Evolutionary conservation across 2,113 vertebrate species (phyloP).

Genomic region (Pteronura brasiliensis): DNA sequence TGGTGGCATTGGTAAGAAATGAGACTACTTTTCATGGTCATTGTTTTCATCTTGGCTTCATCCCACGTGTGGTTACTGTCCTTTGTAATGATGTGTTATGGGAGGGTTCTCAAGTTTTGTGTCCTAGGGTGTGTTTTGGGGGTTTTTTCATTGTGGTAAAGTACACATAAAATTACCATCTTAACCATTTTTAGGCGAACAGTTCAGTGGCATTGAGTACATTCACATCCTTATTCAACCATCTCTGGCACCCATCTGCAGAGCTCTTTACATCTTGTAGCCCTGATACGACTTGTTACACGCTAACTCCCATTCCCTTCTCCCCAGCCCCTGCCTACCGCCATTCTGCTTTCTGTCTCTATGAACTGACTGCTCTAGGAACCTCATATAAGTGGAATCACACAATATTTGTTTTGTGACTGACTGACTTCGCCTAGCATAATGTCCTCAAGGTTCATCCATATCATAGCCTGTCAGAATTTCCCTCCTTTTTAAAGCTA

Average conservation of each 20-base stretch:
- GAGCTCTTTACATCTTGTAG: not conserved
- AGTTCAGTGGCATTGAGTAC: not conserved
- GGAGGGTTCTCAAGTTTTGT: not conserved
- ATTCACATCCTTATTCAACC: not conserved
- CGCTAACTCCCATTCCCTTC: not conserved
- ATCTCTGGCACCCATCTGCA: not conserved
- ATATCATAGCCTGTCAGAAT: not conserved
- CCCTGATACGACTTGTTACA: not conserved
- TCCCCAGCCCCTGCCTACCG: not conserved
- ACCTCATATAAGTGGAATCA: not conserved
- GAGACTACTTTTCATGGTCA: not conserved
- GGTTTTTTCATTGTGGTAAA: not conserved
- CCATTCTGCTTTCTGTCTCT: not conserved
- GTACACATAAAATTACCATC: not conserved
- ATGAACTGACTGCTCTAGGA: not conserved
- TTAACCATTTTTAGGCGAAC: not conserved
- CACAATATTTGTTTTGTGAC: not conserved
- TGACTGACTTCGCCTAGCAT: not conserved
- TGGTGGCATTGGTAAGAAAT: conserved; percentile 92
- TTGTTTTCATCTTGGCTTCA: not conserved
- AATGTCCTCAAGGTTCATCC: not conserved
- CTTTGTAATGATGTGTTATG: not conserved
- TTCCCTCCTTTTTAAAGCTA: not conserved
- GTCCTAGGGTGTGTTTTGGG: not conserved
- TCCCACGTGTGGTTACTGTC: not conserved